Percentiles rank a stretch among this genome's conserved stretches.
Conservation (phyloP, 1,140 invertebrate species). For the Asobara japonica region DNA sequence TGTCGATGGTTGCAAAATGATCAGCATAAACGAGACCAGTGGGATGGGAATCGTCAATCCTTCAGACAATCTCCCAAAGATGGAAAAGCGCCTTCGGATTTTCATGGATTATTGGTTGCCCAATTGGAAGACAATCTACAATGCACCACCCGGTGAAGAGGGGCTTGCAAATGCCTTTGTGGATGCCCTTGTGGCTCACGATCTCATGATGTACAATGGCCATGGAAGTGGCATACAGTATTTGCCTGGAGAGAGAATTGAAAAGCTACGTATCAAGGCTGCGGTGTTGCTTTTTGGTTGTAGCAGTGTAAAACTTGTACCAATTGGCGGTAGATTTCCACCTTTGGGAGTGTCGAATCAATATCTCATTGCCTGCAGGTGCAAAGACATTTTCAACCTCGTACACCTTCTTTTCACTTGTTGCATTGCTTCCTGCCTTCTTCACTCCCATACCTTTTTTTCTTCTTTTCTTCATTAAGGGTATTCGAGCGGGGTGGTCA, state of each 20-base stretch:
- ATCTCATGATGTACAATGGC: constrained; percentile 80
- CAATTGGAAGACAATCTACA: constrained; percentile 73
- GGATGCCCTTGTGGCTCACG: constrained; percentile 69
- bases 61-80: constrained; percentile 73
- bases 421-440: too few relatives aligned
- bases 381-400: too few relatives aligned
- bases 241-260: constrained; percentile 70
- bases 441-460: too few relatives aligned
- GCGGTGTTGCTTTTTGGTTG: constrained; percentile 80
- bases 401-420: too few relatives aligned
- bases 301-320: constrained; percentile 72
- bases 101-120: constrained; percentile 73
- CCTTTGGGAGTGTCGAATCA: constrained; percentile 73
- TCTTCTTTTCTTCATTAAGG: too few relatives aligned
- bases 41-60: constrained; percentile 75
- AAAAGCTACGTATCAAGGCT: constrained; percentile 69
- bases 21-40: constrained; percentile 52
- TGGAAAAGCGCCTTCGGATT: constrained; percentile 74
- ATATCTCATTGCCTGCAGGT: constrained; percentile 77
- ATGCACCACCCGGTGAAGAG: constrained; percentile 67
- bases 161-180: constrained; percentile 71
- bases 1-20: constrained; percentile 68
- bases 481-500: too few relatives aligned
- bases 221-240: constrained; percentile 81
- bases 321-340: constrained; percentile 70